These are phyloP conservation scores for Tonatia bakeri DNA, from an alignment of 2,113 vertebrate genomes.

Conservation along the genomic window DNA sequence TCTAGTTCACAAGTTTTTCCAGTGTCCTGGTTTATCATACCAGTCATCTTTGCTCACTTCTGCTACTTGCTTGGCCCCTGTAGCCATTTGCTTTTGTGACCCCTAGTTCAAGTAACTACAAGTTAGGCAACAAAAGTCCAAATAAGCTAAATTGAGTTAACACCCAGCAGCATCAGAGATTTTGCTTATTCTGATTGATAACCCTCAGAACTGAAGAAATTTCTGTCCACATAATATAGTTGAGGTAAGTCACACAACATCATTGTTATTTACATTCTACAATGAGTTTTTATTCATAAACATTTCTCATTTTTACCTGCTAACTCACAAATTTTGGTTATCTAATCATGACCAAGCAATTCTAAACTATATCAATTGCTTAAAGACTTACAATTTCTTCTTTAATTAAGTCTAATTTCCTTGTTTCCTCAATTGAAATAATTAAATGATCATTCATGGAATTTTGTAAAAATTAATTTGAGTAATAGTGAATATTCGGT, in stretches of 20 bases:
- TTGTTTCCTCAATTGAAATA: constrained; percentile 65
- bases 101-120: not conserved
- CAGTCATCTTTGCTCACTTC: not conserved
- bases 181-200: not conserved
- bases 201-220: not conserved
- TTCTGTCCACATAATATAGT: not conserved
- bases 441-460: constrained; percentile 63
- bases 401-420: constrained; percentile 71
- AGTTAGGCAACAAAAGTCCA: not conserved
- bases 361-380: not conserved
- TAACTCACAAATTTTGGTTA: constrained; percentile 23
- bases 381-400: constrained; percentile 54
- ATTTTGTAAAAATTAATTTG: constrained; percentile 32
- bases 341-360: not conserved
- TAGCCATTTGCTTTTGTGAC: not conserved
- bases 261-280: not conserved
- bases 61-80: not conserved
- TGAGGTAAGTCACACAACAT: not conserved
- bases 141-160: not conserved
- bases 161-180: not conserved
- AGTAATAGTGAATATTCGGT: not conserved
- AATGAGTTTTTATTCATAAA: not conserved
- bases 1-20: not conserved
- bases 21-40: not conserved
- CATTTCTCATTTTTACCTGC: constrained; percentile 13